Evolutionary conservation across 1,140 invertebrate species (phyloP), one percentile per base, ranked within the genome.

Genomic region (Lamellibrachia luymesi): DNA sequence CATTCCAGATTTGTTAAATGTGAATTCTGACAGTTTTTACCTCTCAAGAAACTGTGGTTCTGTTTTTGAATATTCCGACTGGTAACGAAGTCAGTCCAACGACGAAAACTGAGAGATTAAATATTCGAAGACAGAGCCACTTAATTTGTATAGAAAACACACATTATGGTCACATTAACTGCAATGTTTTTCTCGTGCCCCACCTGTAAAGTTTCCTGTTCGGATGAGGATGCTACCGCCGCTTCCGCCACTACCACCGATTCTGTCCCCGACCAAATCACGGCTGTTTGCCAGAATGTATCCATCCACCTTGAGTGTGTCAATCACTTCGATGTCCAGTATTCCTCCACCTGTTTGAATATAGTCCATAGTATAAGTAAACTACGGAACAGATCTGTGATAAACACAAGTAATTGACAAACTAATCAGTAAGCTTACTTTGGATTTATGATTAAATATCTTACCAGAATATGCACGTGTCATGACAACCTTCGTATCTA

Each of bases 301-400:
- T 56, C 95, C 95, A 94, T 95, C 95, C n/a, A 95, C 95, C 50
- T 94, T 94, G 92, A 95, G 93, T 2, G 94, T 95, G 92, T 94
- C 94, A 50, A 92, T 17, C 5, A 95, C 94, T 2, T 93, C 92
- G 50, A 95, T 94, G 90, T 94, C 91, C 51, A 95, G 92, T 8
- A 93, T 92, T 52, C 95, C 95, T 90, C 95, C 95, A 92, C 95
- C 95, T 95, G 93, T 80, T 13, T 91, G 49, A 38, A 25, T 10
- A 91, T 50, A 93, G 5, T 56, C 64, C 17, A 92, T 50, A 94
- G 10, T 80, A 22, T 22, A 38, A 38, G 38, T 38, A 38, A 38
- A 38, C 38, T 38, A 38, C 38, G 38, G 38, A 38, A 80, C 17
- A 10, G 64, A 8, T 10, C 2, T 80, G 25, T 56, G 52, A 56